Percentiles rank a stretch among this genome's conserved stretches.
phyloP scores from a whole-genome alignment of 1,140 invertebrate species.

The Oryzaephilus surinamensis region DNA sequence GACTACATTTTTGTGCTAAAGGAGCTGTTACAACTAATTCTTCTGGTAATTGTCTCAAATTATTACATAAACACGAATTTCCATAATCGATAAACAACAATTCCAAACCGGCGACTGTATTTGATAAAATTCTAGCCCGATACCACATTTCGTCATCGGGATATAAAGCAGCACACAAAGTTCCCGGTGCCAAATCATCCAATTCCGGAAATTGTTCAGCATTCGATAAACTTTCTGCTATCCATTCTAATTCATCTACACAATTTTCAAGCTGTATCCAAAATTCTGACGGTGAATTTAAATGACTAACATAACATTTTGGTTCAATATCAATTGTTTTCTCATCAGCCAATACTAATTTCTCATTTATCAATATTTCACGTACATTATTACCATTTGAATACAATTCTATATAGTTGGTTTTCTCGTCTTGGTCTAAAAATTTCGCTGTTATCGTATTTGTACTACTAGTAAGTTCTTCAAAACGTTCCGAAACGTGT shows the following conservation, averaged over 20 bases:
- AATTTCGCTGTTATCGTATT: conserved; percentile 38
- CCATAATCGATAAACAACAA: conserved; percentile 66
- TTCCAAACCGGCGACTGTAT: conserved; percentile 45
- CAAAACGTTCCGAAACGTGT: conserved; percentile 47
- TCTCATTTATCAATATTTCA: conserved; percentile 44
- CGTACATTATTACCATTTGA: conserved; percentile 48
- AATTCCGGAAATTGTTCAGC: conserved; percentile 44
- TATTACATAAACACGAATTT: conserved; percentile 46
- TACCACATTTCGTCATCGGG: conserved; percentile 61
- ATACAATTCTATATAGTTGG: conserved; percentile 55
- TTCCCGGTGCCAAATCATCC: conserved; percentile 41
- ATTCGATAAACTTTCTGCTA: conserved; percentile 44
- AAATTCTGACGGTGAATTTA: conserved; percentile 56
- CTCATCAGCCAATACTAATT: conserved; percentile 36
- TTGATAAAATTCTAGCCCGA: conserved; percentile 51
- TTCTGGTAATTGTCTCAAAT: conserved; percentile 50
- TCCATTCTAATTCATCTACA: conserved; percentile 47
- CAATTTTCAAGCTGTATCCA: conserved; percentile 58
- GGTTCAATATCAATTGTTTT: conserved; percentile 38
- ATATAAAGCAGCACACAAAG: conserved; percentile 56
- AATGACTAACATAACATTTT: conserved; percentile 52
- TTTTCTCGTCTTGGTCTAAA: conserved; percentile 45
- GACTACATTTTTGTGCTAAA: conserved; percentile 50
- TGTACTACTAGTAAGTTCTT: conserved; percentile 36
- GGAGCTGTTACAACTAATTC: conserved; percentile 48